A percentile compares a stretch with the other conserved stretches of the same genome.
These are phyloP conservation scores for Drosophila pegasa DNA, from an alignment of 2,888 invertebrate genomes.

Conservation along the genomic window DNA sequence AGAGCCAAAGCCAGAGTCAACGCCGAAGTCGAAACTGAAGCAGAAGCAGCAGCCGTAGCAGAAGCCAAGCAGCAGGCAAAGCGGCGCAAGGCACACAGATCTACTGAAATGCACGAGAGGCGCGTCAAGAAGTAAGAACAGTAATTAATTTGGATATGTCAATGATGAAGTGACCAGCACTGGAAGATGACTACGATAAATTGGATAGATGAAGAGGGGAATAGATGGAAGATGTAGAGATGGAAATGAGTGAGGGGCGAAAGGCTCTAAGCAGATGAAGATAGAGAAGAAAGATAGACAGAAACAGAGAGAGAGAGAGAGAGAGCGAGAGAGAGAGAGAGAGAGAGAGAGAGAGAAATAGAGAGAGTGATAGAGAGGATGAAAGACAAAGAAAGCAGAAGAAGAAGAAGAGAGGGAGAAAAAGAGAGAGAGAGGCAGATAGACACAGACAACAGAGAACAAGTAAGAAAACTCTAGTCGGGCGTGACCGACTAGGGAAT, in stretches of 20 bases:
- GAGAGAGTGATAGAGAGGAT: too few relatives aligned
- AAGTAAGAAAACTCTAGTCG: too few relatives aligned
- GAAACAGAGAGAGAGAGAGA: too few relatives aligned
- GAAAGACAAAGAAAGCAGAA: neutral
- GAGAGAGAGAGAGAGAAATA: too few relatives aligned
- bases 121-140: conserved; percentile 83
- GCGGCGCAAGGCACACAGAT: neutral
- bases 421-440: neutral
- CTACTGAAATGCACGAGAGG: conserved; percentile 79
- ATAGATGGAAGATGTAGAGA: too few relatives aligned
- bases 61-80: conserved; percentile 1
- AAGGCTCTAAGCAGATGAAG: too few relatives aligned
- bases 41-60: neutral
- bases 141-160: too few relatives aligned
- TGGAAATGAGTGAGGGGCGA: too few relatives aligned
- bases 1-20: neutral
- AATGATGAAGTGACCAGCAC: neutral
- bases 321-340: too few relatives aligned
- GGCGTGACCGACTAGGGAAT: too few relatives aligned
- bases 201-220: neutral
- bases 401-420: neutral
- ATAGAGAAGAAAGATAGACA: too few relatives aligned
- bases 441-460: too few relatives aligned
- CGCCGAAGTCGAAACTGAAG: neutral
- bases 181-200: neutral